Evolutionary conservation across 2,113 vertebrate species (phyloP).

Genomic region (Triplophysa siluroides): DNA sequence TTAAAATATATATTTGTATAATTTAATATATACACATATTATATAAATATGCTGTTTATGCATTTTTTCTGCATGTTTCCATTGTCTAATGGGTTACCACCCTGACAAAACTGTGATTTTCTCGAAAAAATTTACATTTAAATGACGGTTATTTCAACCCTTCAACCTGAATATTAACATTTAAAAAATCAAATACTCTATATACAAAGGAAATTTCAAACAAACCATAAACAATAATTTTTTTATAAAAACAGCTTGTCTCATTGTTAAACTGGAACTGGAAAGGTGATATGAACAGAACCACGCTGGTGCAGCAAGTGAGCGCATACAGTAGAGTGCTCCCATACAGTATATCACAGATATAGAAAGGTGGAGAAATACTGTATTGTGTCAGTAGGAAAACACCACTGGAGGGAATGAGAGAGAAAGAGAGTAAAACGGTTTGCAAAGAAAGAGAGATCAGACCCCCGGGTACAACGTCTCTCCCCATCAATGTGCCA

Average conservation of each 20-base stretch:
- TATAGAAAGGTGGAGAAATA: not conserved
- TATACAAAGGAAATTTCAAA: too few relatives aligned
- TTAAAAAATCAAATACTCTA: too few relatives aligned
- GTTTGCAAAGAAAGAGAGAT: slow-evolving; percentile 57
- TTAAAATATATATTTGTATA: too few relatives aligned
- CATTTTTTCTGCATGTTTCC: too few relatives aligned
- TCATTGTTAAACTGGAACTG: not conserved
- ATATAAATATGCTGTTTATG: too few relatives aligned
- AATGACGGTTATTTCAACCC: too few relatives aligned
- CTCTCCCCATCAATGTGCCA: slow-evolving; percentile 52
- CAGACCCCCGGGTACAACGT: slow-evolving; percentile 53
- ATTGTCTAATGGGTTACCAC: too few relatives aligned
- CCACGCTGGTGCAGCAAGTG: not conserved
- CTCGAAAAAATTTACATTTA: too few relatives aligned
- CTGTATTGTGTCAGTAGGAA: not conserved
- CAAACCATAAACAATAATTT: too few relatives aligned
- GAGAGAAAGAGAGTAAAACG: not conserved
- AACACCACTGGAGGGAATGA: not conserved
- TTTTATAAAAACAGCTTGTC: not conserved
- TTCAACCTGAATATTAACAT: too few relatives aligned
- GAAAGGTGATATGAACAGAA: not conserved
- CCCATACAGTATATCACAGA: not conserved
- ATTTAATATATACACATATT: too few relatives aligned
- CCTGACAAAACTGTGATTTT: too few relatives aligned
- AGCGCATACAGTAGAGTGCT: not conserved